Conservation (phyloP, 2,888 invertebrate species). For the Cenopis cana region DNA sequence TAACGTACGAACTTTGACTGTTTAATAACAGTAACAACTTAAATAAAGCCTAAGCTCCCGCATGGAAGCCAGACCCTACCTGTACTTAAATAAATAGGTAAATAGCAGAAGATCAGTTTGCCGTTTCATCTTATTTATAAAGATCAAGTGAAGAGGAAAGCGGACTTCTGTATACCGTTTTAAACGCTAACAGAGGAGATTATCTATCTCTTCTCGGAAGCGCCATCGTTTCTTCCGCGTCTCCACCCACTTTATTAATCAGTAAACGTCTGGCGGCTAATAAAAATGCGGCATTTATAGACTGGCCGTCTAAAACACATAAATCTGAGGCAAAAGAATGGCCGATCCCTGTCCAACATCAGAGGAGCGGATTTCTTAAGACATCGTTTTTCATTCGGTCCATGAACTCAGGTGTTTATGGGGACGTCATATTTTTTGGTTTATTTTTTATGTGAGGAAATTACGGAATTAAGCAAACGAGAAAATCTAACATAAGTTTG, state of each 20-base stretch:
- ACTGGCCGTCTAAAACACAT: conserved; percentile 77
- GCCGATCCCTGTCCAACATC: conserved; percentile 73
- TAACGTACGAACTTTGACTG: conserved; percentile 57
- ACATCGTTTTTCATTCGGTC: conserved; percentile 74
- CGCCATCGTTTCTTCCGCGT: conserved; percentile 74
- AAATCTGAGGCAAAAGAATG: conserved; percentile 77
- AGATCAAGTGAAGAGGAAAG: conserved; percentile 15
- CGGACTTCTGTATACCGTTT: conserved; percentile 33
- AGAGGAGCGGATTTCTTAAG: conserved; percentile 80
- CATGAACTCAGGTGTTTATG: conserved; percentile 80
- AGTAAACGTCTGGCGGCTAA: conserved; percentile 79
- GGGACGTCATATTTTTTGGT: conserved; percentile 63
- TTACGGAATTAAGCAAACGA: not conserved
- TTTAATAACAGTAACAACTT: conserved; percentile 1
- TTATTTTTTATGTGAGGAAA: conserved; percentile 29
- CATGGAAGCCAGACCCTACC: not conserved
- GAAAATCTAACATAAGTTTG: not conserved
- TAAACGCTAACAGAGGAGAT: conserved; percentile 24
- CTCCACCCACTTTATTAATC: conserved; percentile 81
- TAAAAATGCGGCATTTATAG: conserved; percentile 82
- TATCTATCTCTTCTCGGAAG: conserved; percentile 69
- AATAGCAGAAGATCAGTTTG: not conserved
- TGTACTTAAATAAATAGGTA: not conserved
- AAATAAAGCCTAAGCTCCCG: not conserved
- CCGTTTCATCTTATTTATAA: conserved; percentile 2